Percentiles rank a stretch among this genome's conserved stretches.
Conservation (phyloP, 1,140 invertebrate species). For the Ceratina calcarata region DNA sequence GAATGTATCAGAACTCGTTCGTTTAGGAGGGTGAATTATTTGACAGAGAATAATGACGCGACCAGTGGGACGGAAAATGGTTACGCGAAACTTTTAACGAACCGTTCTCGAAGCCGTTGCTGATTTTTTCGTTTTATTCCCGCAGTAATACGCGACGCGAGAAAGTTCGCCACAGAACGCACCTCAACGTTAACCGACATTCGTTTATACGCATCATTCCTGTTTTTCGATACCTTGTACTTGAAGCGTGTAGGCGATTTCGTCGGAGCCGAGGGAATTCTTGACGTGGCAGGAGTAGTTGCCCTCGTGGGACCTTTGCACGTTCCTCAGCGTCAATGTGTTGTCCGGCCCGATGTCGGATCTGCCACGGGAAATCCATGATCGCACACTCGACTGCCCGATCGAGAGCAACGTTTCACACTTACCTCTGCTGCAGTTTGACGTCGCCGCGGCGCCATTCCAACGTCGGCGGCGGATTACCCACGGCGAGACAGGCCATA, state of each 20-base stretch:
- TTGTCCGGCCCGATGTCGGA: slow-evolving; percentile 82
- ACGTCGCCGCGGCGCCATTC: slow-evolving; percentile 80
- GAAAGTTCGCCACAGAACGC: not conserved
- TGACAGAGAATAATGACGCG: not conserved
- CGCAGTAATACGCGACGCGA: not conserved
- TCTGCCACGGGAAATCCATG: slow-evolving; percentile 53
- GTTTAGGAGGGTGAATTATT: not conserved
- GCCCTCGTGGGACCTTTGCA: slow-evolving; percentile 83
- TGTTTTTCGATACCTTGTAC: slow-evolving; percentile 80
- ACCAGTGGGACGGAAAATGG: slow-evolving; percentile 7
- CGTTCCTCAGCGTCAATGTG: slow-evolving; percentile 82
- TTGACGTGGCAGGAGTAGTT: slow-evolving; percentile 84
- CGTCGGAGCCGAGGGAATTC: slow-evolving; percentile 83
- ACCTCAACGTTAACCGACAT: slow-evolving; percentile 5
- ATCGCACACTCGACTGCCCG: not conserved
- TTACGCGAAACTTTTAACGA: slow-evolving; percentile 44
- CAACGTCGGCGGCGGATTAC: slow-evolving; percentile 80
- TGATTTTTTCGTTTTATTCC: not conserved
- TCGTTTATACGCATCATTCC: not conserved
- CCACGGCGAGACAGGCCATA: slow-evolving; percentile 83
- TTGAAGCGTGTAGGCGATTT: slow-evolving; percentile 83
- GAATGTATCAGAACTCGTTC: too few relatives aligned
- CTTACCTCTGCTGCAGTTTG: slow-evolving; percentile 76
- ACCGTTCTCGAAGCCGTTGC: not conserved
- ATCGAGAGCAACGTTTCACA: not conserved